These are phyloP conservation scores for Drosophila pruinosa DNA, from an alignment of 1,140 invertebrate species.

Conservation along the genomic window DNA sequence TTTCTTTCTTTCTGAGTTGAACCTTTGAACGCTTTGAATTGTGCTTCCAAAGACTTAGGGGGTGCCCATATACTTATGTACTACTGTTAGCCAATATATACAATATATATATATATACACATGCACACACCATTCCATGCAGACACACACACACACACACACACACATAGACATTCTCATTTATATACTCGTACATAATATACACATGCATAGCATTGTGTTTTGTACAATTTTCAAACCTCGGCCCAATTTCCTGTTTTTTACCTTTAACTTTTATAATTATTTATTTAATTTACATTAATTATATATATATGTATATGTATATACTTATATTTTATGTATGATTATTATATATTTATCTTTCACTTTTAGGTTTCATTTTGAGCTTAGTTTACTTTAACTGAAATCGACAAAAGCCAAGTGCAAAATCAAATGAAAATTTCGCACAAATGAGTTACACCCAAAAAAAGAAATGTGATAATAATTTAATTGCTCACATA, in stretches of 20 bases:
- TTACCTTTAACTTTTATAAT: slow-evolving; percentile 52
- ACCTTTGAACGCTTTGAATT: slow-evolving; percentile 69
- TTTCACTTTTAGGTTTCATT: slow-evolving; percentile 40
- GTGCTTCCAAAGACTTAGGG: slow-evolving; percentile 77
- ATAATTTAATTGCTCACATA: slow-evolving; percentile 14
- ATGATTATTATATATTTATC: slow-evolving; percentile 35
- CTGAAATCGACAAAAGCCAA: slow-evolving; percentile 3
- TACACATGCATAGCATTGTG: slow-evolving; percentile 20
- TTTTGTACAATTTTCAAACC: slow-evolving; percentile 70
- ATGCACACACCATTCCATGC: slow-evolving; percentile 3
- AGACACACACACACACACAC: slow-evolving; percentile 38
- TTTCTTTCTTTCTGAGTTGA: slow-evolving; percentile 65
- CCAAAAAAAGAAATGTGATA: slow-evolving; percentile 54
- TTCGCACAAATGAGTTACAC: slow-evolving; percentile 77
- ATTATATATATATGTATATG: slow-evolving; percentile 42
- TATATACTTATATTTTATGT: slow-evolving; percentile 39
- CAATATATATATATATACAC: slow-evolving; percentile 38
- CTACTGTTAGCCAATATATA: slow-evolving; percentile 22
- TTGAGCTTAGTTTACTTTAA: slow-evolving; percentile 25
- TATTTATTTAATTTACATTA: slow-evolving; percentile 52
- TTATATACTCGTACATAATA: slow-evolving; percentile 34
- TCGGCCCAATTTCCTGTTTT: slow-evolving; percentile 83
- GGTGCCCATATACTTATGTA: slow-evolving; percentile 52
- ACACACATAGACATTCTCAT: slow-evolving; percentile 27
- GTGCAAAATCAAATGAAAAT: slow-evolving; percentile 25